Percentiles rank a stretch among this genome's conserved stretches.
These are phyloP conservation scores for Polylopha cassiicola DNA, from an alignment of 2,888 invertebrate genomes.

Conservation along the genomic window DNA sequence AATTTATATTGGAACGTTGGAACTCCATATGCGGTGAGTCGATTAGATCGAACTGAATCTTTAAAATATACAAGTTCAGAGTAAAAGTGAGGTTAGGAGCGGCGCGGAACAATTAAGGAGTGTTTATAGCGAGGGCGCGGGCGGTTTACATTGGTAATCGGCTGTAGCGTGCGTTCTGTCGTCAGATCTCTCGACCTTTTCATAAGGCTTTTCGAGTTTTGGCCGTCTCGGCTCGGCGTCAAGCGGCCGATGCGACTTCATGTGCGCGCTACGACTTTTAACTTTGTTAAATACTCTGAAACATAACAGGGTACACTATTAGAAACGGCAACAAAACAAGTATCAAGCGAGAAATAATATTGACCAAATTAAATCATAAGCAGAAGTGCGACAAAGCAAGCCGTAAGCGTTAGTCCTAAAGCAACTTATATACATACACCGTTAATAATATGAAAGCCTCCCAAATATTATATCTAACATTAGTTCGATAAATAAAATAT, in stretches of 20 bases:
- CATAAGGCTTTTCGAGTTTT: constrained; percentile 79
- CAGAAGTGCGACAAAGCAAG: constrained; percentile 50
- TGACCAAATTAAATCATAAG: constrained; percentile 33
- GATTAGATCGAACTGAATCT: too few species aligned
- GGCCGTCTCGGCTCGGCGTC: constrained; percentile 87
- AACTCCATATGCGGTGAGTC: too few species aligned
- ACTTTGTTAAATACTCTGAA: constrained; percentile 97
- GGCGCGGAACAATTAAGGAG: constrained; percentile 7
- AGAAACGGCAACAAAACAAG: constrained; percentile 55
- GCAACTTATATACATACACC: constrained; percentile 54
- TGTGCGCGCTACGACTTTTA: constrained; percentile 99
- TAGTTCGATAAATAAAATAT: constrained; percentile 55
- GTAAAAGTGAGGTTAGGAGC: too few species aligned
- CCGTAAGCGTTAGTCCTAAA: constrained; percentile 53
- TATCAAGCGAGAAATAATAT: constrained; percentile 39
- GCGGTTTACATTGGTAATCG: constrained; percentile 62
- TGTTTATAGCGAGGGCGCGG: constrained; percentile 27
- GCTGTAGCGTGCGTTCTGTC: constrained; percentile 64
- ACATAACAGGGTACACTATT: constrained; percentile 72
- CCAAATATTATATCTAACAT: constrained; percentile 46
- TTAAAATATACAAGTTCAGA: too few species aligned
- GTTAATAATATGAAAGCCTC: constrained; percentile 53
- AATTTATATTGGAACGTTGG: too few species aligned
- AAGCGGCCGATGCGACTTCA: constrained; percentile 98
- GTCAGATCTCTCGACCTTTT: constrained; percentile 74